These are phyloP conservation scores for Bombus sylvicola DNA, from an alignment of 1,140 invertebrate species.

Conservation along the genomic window DNA sequence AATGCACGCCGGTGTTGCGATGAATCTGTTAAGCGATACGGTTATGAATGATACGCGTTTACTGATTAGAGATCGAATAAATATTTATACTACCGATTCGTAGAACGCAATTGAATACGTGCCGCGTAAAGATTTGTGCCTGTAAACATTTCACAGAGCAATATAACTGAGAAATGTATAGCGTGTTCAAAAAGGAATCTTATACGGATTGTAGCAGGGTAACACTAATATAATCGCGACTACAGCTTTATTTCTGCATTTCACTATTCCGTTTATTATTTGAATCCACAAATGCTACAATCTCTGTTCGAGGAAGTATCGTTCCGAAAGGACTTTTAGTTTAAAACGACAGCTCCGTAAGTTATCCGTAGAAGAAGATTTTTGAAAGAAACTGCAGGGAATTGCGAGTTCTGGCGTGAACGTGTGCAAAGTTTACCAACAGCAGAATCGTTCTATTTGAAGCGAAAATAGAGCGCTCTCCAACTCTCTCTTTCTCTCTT, in stretches of 20 bases:
- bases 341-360: background rate
- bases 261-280: background rate
- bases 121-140: no score
- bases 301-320: background rate
- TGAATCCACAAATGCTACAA: background rate
- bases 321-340: background rate
- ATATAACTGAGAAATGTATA: no score
- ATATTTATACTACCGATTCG: no score
- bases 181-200: no score
- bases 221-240: background rate
- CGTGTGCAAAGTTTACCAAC: conserved; percentile 66
- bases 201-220: no score
- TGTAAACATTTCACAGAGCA: no score
- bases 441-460: conserved; percentile 66
- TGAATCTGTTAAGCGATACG: no score
- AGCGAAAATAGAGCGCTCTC: conserved; percentile 63
- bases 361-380: background rate
- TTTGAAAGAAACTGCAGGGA: background rate
- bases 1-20: no score
- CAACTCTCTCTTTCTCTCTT: conserved; percentile 30
- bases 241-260: background rate
- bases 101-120: no score
- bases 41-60: no score
- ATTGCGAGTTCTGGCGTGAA: conserved; percentile 9
- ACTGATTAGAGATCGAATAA: no score